Evolutionary conservation across 2,888 invertebrate species (phyloP).

Genomic region (Drosophila borealis): DNA sequence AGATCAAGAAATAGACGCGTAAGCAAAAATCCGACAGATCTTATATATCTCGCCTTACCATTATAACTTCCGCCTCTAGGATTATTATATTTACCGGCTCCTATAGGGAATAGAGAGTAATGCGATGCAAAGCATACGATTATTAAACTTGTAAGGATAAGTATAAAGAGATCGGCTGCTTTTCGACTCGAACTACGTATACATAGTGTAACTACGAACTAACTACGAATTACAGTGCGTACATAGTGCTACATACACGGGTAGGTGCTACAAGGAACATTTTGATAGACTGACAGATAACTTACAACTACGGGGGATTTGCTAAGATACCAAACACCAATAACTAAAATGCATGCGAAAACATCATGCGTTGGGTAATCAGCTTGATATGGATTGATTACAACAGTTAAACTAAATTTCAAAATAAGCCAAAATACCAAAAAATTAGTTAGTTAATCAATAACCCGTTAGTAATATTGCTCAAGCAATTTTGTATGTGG

Average conservation of each 20-base stretch:
- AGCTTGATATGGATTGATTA: conserved; percentile 4
- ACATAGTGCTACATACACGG: conserved; percentile 26
- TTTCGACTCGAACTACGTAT: conserved; percentile 10
- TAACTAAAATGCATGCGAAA: conserved; percentile 26
- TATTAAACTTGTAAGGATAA: conserved; percentile 49
- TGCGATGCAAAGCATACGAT: conserved; percentile 52
- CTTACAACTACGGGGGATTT: conserved; percentile 36
- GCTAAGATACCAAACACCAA: conserved; percentile 37
- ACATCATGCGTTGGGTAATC: conserved; percentile 25
- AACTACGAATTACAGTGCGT: conserved; percentile 34
- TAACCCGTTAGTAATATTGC: conserved; percentile 58
- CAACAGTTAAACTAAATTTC: conserved; percentile 1
- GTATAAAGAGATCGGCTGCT: not conserved
- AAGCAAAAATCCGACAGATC: not conserved
- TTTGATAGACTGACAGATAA: conserved; percentile 16
- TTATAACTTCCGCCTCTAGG: conserved; percentile 64
- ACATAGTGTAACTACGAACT: conserved; percentile 40
- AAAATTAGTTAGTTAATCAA: conserved; percentile 44
- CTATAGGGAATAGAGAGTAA: conserved; percentile 60
- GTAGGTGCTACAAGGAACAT: conserved; percentile 28
- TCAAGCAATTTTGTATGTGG: conserved; percentile 61
- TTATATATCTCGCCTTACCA: conserved; percentile 58
- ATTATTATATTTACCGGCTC: conserved; percentile 76
- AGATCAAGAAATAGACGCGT: not conserved
- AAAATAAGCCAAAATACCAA: conserved; percentile 4